Evolutionary conservation across 2,888 invertebrate species (phyloP), one percentile per base, ranked within the genome.

Genomic region (Drosophila siamana): DNA sequence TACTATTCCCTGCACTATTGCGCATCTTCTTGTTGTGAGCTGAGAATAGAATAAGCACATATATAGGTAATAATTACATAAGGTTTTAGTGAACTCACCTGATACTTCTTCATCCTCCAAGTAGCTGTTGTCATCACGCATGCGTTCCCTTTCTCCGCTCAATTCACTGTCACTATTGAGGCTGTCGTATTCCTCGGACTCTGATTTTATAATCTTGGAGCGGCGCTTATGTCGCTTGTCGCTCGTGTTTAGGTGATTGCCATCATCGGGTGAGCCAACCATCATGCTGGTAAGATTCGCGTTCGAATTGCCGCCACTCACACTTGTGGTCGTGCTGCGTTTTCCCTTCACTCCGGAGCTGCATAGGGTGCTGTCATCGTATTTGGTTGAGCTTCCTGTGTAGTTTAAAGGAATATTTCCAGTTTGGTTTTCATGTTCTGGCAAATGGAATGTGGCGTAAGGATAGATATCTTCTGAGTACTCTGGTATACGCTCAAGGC

Each of bases 381-480:
- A 90, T 61, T 93, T 82, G 8, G 83, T 72, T 43, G 86, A 77
- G n/a, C 75, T 80, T 5, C 89, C 89, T 28, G 90, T 89, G 9
- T 90, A 89, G 73, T 91, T 93, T 8, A 86, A 74, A n/a, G 90
- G 80, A 48, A 93, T 92, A 80, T 93, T 93, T 28, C 92, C 92
- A 28, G 93, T 93, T 78, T 93, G 92, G 78, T 93, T 93, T 84
- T 94, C 94, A 90, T 93, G 93, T 89, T 93, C 93, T 74, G 93
- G 93, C 79, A 94, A 92, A 90, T 94, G 93, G 90, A 94, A 94
- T 72, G 94, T 94, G 56, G 94, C 94, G 89, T 94, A 94, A 54
- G 94, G 94, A 91, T 94, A 94, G 87, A 94, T 94, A 85, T 94
- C 94, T 90, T 94, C 94, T 44, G 94, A 93, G 90, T 93, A 94